phyloP scores from a whole-genome alignment of 2,888 invertebrate species.

The Aphodius sticticus region DNA sequence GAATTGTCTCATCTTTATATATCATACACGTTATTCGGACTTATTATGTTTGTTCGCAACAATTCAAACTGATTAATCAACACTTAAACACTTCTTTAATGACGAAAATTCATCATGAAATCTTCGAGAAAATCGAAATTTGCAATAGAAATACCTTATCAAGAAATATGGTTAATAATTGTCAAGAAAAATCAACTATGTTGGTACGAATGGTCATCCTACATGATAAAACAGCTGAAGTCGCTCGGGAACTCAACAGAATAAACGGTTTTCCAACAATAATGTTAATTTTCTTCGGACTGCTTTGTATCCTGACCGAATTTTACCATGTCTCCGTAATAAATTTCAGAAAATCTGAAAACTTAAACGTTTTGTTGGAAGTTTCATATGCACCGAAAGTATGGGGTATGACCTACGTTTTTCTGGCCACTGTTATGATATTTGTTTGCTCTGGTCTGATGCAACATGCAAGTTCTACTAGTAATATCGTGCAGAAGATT shows the following conservation, averaged over 20 bases:
- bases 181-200: background rate
- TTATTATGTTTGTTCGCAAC: background rate
- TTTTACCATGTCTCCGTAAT: slow-evolving; percentile 4
- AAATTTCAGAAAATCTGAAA: background rate
- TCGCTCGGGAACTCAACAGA: background rate
- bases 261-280: slow-evolving; percentile 9
- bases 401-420: slow-evolving; percentile 10
- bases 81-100: background rate
- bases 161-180: background rate
- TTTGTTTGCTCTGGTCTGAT: slow-evolving; percentile 5
- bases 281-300: background rate
- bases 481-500: background rate
- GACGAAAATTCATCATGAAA: background rate
- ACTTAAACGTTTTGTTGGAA: background rate
- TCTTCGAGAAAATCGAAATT: slow-evolving; percentile 17
- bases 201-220: slow-evolving; percentile 6
- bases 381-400: background rate
- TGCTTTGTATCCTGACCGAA: background rate
- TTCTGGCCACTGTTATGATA: background rate
- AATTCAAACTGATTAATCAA: background rate
- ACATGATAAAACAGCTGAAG: slow-evolving; percentile 9
- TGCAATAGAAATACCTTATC: background rate
- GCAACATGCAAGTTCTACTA: slow-evolving; percentile 10
- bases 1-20: background rate
- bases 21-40: background rate